A percentile compares a stretch with the other conserved stretches of the same genome.
Conservation (phyloP, 2,888 invertebrate genomes). For the Herminia tarsipennalis region DNA sequence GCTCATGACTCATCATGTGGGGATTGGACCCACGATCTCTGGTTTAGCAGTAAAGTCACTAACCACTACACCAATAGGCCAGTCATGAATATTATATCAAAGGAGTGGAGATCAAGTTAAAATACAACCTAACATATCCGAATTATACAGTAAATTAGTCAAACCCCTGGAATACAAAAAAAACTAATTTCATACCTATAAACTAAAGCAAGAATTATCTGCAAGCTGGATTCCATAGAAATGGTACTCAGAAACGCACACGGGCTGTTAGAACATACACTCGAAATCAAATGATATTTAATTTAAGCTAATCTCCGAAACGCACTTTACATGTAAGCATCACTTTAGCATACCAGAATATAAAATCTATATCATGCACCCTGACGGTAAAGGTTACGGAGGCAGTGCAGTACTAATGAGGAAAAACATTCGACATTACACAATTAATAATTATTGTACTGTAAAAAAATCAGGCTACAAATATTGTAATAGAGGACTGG, state of each 20-base stretch:
- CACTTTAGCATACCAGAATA: too few relatives aligned
- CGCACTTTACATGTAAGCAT: too few relatives aligned
- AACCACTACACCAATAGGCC: too few relatives aligned
- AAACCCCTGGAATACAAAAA: neutral
- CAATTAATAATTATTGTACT: neutral
- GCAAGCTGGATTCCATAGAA: too few relatives aligned
- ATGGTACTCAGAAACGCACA: neutral
- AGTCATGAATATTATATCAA: too few relatives aligned
- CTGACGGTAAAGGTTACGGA: too few relatives aligned
- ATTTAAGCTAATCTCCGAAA: too few relatives aligned
- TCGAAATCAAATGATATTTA: neutral
- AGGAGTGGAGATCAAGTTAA: neutral
- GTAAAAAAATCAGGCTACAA: neutral
- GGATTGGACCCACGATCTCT: too few relatives aligned
- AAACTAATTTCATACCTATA: neutral
- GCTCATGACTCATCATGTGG: too few relatives aligned
- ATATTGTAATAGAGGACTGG: neutral
- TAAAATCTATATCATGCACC: too few relatives aligned
- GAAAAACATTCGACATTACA: neutral
- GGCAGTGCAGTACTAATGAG: neutral
- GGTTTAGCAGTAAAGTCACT: too few relatives aligned
- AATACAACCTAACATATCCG: neutral
- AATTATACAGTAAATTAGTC: neutral
- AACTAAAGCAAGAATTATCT: neutral
- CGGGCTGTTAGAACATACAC: neutral